phyloP scores from a whole-genome alignment of 2,113 vertebrate species.

The Mus spicilegus region DNA sequence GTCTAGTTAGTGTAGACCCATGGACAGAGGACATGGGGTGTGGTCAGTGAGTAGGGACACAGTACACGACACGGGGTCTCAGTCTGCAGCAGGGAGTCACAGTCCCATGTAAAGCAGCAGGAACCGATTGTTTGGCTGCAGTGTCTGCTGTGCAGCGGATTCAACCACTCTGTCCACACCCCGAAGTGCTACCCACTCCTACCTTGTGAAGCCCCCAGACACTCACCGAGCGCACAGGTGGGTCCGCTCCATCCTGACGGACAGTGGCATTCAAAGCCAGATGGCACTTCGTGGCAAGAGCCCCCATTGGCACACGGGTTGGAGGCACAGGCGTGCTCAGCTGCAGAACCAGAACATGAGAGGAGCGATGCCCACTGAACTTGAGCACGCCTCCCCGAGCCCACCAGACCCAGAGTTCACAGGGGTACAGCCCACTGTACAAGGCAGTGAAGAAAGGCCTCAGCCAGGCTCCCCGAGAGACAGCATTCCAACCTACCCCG shows the following conservation, averaged over 20 bases:
- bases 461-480: neutral
- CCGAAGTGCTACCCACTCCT: neutral
- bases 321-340: conserved; percentile 95
- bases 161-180: fast-evolving
- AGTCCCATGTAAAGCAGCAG: neutral
- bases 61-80: neutral
- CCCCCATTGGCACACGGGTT: conserved; percentile 97
- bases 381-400: neutral
- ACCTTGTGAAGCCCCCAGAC: neutral
- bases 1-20: neutral
- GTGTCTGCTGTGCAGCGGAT: fast-evolving
- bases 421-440: fast-evolving
- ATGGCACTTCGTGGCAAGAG: conserved; percentile 93
- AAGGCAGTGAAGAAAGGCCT: too few relatives aligned
- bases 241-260: conserved; percentile 95
- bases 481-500: conserved; percentile 86
- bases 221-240: conserved; percentile 95
- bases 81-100: fast-evolving
- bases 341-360: conserved; percentile 78
- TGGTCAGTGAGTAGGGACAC: fast-evolving
- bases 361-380: too few relatives aligned
- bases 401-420: neutral
- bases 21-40: neutral
- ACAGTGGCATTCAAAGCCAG: conserved; percentile 96
- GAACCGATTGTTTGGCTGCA: neutral